Percentiles rank a stretch among this genome's conserved stretches.
These are phyloP conservation scores for Acanthoscelides obtectus DNA, from an alignment of 2,888 invertebrate genomes.

Conservation along the genomic window DNA sequence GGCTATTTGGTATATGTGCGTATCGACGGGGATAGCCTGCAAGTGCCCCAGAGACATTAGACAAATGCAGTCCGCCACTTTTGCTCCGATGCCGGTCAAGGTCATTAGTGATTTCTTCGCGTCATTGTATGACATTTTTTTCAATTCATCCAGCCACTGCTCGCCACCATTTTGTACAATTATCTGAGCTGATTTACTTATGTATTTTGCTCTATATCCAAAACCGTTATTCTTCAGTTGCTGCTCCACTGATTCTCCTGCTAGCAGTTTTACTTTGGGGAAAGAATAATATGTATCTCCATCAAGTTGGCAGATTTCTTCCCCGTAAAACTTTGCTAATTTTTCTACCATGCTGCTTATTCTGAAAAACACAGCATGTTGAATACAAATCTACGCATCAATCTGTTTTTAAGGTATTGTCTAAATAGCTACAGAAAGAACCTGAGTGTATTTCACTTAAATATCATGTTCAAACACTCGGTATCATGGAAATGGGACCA, in stretches of 20 bases:
- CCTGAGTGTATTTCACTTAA: too few species aligned
- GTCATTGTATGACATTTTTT: constrained; percentile 63
- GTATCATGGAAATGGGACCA: too few species aligned
- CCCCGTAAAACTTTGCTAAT: constrained; percentile 76
- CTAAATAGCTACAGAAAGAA: too few species aligned
- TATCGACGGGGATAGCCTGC: constrained; percentile 90
- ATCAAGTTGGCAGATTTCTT: constrained; percentile 64
- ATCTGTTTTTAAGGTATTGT: constrained; percentile 6
- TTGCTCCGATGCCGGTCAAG: constrained; percentile 88
- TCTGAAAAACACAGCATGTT: constrained; percentile 46
- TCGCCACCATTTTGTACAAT: constrained; percentile 64
- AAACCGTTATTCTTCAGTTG: constrained; percentile 71
- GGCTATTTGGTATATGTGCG: constrained; percentile 92
- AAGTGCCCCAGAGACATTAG: constrained; percentile 91
- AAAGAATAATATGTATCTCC: constrained; percentile 69
- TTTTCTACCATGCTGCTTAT: constrained; percentile 91
- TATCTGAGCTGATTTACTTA: constrained; percentile 64
- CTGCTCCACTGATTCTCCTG: constrained; percentile 60
- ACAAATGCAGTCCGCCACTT: constrained; percentile 96
- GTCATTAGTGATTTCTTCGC: constrained; percentile 70
- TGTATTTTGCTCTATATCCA: constrained; percentile 86
- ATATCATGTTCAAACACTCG: too few species aligned
- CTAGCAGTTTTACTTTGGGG: constrained; percentile 66
- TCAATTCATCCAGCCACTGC: constrained; percentile 68
- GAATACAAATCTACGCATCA: neutral